Conservation (phyloP, 2,888 invertebrate genomes). For the Strigamia crassipes region DNA sequence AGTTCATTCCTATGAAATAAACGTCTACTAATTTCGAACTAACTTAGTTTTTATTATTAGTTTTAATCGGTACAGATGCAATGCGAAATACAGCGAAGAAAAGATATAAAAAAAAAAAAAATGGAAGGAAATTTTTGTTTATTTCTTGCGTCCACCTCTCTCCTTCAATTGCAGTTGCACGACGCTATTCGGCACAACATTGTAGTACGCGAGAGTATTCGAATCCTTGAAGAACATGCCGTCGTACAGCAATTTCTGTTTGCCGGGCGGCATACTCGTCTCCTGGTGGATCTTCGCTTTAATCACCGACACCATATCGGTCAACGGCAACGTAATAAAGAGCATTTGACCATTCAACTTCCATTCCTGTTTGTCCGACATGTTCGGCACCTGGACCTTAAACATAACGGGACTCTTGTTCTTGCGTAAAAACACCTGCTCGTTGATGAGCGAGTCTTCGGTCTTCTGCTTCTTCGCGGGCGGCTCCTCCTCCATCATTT, state of each 20-base stretch:
- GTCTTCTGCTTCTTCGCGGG: conserved; percentile 84
- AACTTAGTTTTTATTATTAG: background rate
- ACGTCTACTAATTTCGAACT: background rate
- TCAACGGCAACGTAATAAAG: conserved; percentile 66
- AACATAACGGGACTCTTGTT: conserved; percentile 66
- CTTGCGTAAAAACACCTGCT: conserved; percentile 75
- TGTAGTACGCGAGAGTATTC: conserved; percentile 93
- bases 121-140: conserved; percentile 57
- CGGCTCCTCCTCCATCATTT: conserved; percentile 71
- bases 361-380: conserved; percentile 92
- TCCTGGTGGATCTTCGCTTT: conserved; percentile 85
- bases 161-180: conserved; percentile 93
- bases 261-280: conserved; percentile 92
- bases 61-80: conserved; percentile 31
- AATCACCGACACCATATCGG: conserved; percentile 75
- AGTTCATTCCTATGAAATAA: conserved; percentile 11
- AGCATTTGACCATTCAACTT: conserved; percentile 88
- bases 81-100: conserved; percentile 50
- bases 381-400: conserved; percentile 79
- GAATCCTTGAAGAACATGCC: conserved; percentile 98
- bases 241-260: conserved; percentile 96
- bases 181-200: conserved; percentile 80
- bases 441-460: conserved; percentile 91
- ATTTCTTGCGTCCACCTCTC: conserved; percentile 96
- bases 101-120: conserved; percentile 28